Conservation (phyloP, 1,140 invertebrate genomes). For the Sycobia sp. region DNA sequence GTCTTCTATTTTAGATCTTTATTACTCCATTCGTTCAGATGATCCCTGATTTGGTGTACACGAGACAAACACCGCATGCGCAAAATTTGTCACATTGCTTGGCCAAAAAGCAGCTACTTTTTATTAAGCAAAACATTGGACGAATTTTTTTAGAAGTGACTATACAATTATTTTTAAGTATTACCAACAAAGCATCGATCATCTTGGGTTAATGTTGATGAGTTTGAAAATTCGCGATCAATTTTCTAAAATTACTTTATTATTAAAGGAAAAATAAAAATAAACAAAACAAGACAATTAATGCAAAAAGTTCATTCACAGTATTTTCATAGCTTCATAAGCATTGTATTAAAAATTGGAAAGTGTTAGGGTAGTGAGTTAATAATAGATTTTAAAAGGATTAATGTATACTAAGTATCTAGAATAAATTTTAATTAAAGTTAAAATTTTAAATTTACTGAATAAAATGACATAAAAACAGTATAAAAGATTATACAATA, state of each 20-base stretch:
- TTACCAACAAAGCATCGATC: conserved; percentile 36
- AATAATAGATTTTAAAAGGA: conserved; percentile 18
- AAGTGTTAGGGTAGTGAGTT: conserved; percentile 26
- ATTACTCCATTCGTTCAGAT: conserved; percentile 17
- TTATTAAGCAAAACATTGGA: background rate
- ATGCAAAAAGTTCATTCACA: conserved; percentile 11
- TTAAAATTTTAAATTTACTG: conserved; percentile 34
- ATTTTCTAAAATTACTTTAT: conserved; percentile 29
- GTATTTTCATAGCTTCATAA: conserved; percentile 20
- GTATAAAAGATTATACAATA: conserved; percentile 28
- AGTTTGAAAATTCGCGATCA: conserved; percentile 20
- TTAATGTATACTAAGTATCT: conserved; percentile 6
- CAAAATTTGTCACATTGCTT: conserved; percentile 24
- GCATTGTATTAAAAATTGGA: conserved; percentile 6
- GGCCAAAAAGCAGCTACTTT: conserved; percentile 13
- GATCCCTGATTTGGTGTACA: conserved; percentile 17
- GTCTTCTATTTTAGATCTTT: conserved; percentile 18
- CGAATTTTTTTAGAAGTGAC: conserved; percentile 2
- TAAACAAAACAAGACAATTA: conserved; percentile 19
- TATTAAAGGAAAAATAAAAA: conserved; percentile 33
- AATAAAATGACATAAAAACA: conserved; percentile 35
- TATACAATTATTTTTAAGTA: conserved; percentile 4
- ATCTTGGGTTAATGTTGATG: conserved; percentile 15
- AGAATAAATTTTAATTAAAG: conserved; percentile 5
- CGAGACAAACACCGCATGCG: conserved; percentile 31